Base-by-base conservation (phyloP, 2,797 vertebrate species). In the Sphenopsis melanotis region DNA sequence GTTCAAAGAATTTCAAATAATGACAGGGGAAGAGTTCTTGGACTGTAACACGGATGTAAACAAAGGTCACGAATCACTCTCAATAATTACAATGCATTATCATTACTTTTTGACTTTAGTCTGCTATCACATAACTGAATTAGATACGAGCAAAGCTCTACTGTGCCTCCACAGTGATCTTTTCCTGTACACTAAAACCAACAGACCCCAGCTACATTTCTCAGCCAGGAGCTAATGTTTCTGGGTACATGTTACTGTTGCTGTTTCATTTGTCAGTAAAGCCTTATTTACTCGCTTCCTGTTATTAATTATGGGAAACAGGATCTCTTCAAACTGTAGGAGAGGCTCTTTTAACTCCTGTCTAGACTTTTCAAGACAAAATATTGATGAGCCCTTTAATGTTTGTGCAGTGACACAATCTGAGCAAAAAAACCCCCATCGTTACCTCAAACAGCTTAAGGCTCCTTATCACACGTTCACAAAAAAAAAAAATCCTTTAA, bases 261-360 rank as follows among this genome's bases (percentile, higher is more conserved):
- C 90, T 47, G 61, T 96, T 97, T 95, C 96, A 86, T 96, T 97
- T 96, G 94, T 97, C 92, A 93, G 89, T 96, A 96, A 90, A 95
- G 89, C 74, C 88, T 95, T 97, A 95, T 97, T 97, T 97, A 97
- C 93, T 87, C 65, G 52, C 86, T 98, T 98, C 97, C 96, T 97
- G 96, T 97, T 98, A 97, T 97, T 97, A 97, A 96, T 97, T 96
- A 97, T 97, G 95, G 96, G 96, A 97, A 98, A 92, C 72, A 72
- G 88, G 74, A 93, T 97, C 97, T 89, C 91, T 95, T 93, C 92
- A 94, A 96, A 93, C 89, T 89, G 78, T 86, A 93, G 39, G 83
- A 91, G 90, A 96, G 72, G 80, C 50, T 95, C 96, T 98, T 97
- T 96, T 87, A 97, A 96, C 90, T 97, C 64, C 89, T 83, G 87